A percentile compares a stretch with the other conserved stretches of the same genome.
These are phyloP conservation scores for Neotoxoptera formosana DNA, from an alignment of 1,140 invertebrate species.

Conservation along the genomic window DNA sequence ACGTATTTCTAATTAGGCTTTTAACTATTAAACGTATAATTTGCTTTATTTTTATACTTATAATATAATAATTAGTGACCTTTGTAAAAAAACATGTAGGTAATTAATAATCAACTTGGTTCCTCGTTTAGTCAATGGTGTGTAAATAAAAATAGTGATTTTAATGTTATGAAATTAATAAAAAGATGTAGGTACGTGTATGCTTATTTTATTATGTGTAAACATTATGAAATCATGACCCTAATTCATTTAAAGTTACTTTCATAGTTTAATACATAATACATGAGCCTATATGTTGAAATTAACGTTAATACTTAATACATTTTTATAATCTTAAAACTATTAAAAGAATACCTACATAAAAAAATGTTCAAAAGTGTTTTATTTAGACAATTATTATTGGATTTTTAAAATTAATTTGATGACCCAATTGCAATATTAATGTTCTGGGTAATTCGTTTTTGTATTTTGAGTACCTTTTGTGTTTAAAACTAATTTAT, in stretches of 20 bases:
- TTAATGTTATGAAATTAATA: not conserved
- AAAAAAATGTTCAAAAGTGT: not conserved
- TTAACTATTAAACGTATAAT: not conserved
- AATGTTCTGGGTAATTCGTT: not conserved
- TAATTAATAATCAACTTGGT: not conserved
- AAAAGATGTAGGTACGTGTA: not conserved
- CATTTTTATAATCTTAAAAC: not conserved
- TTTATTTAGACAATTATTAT: not conserved
- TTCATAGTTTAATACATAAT: not conserved
- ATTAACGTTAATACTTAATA: not conserved
- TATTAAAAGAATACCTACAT: not conserved
- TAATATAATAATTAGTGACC: not conserved
- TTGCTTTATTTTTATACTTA: not conserved
- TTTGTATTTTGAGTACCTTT: not conserved
- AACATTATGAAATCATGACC: too few species aligned
- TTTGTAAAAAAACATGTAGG: not conserved
- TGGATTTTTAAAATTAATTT: not conserved
- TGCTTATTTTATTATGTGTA: too few species aligned
- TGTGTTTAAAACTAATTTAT: not conserved
- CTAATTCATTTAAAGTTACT: too few species aligned
- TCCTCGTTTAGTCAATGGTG: not conserved
- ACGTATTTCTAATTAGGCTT: constrained; percentile 14
- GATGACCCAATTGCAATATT: not conserved
- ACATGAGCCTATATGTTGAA: not conserved
- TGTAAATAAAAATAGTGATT: not conserved